Conservation (phyloP, 2,888 invertebrate genomes). For the Tethea ocularis region DNA sequence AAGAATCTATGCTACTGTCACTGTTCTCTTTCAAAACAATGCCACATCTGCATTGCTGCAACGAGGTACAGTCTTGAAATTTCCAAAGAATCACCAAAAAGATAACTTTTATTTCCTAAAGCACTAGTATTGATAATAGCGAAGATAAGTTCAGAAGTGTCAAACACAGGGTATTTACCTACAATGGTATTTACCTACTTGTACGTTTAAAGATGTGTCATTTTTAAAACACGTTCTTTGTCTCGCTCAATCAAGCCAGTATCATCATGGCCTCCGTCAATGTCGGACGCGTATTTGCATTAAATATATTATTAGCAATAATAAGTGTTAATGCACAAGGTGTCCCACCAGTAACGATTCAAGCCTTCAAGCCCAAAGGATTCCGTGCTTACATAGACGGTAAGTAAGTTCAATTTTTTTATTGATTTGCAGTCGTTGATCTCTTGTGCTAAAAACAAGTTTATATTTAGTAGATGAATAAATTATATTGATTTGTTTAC, state of each 20-base stretch:
- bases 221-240: background rate
- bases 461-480: background rate
- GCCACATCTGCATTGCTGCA: too few relatives aligned
- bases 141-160: background rate
- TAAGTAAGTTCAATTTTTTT: conserved; percentile 41
- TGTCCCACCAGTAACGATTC: conserved; percentile 78
- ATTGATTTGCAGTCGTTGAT: background rate
- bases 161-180: background rate
- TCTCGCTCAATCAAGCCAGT: background rate
- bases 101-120: background rate
- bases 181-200: background rate
- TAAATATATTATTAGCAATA: background rate
- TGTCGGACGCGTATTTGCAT: background rate
- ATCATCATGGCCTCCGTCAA: conserved; percentile 5
- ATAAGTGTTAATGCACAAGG: conserved; percentile 24
- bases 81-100: too few relatives aligned
- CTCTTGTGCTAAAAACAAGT: background rate
- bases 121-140: too few relatives aligned
- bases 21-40: too few relatives aligned
- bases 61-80: too few relatives aligned
- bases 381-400: conserved; percentile 84
- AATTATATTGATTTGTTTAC: background rate
- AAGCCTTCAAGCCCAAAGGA: conserved; percentile 82
- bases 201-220: background rate
- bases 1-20: too few relatives aligned